These are phyloP conservation scores for Porites australiensis DNA, from an alignment of 64 coral and sea anemone species.

Conservation along the genomic window DNA sequence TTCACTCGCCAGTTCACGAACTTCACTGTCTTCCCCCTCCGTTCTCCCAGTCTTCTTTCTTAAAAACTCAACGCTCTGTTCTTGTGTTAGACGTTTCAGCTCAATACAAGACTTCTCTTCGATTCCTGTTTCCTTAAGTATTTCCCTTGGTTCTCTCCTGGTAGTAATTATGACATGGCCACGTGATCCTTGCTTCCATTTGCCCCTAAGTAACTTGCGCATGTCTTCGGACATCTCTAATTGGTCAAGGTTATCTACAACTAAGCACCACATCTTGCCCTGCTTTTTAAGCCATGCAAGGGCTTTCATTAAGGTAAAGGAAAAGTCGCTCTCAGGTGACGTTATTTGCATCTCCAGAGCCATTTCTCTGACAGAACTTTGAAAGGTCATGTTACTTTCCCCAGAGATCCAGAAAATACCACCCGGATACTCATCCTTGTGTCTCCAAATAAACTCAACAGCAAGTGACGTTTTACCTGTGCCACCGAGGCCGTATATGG, in stretches of 20 bases:
- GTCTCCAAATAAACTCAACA: conserved; percentile 71
- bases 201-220: conserved; percentile 34
- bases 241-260: conserved; percentile 77
- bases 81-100: conserved; percentile 38
- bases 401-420: conserved; percentile 78
- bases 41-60: conserved; percentile 5
- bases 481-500: conserved; percentile 79
- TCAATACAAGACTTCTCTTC: conserved; percentile 64
- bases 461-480: conserved; percentile 81
- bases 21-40: background rate
- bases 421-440: conserved; percentile 37
- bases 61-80: conserved; percentile 59
- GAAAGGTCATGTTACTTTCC: conserved; percentile 50
- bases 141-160: conserved; percentile 55
- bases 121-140: conserved; percentile 44
- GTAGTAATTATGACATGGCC: conserved; percentile 74
- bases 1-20: conserved; percentile 26
- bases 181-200: conserved; percentile 57
- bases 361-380: conserved; percentile 61
- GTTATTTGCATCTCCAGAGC: conserved; percentile 24
- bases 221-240: conserved; percentile 51
- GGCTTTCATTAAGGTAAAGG: background rate
- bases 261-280: conserved; percentile 59
- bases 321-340: conserved; percentile 62
- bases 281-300: conserved; percentile 37